Evolutionary conservation across 2,113 vertebrate species (phyloP).

Genomic region (Collichthys lucidus): DNA sequence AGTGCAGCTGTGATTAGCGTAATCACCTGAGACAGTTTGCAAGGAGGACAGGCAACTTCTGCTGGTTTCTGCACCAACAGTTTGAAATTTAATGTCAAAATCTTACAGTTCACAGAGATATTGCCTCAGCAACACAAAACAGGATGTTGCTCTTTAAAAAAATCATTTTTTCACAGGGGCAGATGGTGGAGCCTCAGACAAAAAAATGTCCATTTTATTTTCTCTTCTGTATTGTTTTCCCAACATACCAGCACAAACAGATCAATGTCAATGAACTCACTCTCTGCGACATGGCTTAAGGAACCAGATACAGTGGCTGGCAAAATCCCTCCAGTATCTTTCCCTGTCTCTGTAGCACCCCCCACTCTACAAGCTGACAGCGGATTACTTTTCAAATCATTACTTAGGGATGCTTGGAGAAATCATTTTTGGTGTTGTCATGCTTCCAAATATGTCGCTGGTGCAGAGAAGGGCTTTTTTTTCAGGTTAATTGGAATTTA

Average conservation of each 20-base stretch:
- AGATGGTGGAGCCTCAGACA: not conserved
- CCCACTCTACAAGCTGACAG: constrained; percentile 42
- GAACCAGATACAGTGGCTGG: constrained; percentile 4
- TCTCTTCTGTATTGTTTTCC: not conserved
- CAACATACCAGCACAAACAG: constrained; percentile 4
- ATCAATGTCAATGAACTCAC: constrained; percentile 28
- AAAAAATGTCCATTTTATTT: constrained; percentile 1
- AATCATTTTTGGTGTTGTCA: constrained; percentile 60
- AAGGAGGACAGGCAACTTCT: not conserved
- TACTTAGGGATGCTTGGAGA: constrained; percentile 50
- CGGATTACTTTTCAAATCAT: constrained; percentile 57
- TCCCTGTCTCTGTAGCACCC: constrained; percentile 34
- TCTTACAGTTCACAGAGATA: not conserved
- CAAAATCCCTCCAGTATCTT: constrained; percentile 5
- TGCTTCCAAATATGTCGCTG: constrained; percentile 40
- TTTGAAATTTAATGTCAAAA: not conserved
- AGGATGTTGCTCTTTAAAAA: not conserved
- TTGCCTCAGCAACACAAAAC: not conserved
- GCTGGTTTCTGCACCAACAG: not conserved
- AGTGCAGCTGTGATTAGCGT: constrained; percentile 25
- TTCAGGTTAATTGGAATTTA: constrained; percentile 53
- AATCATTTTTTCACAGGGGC: not conserved
- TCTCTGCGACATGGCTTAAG: constrained; percentile 3
- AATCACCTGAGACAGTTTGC: constrained; percentile 23
- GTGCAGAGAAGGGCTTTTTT: not conserved